Conservation (phyloP, 2,888 invertebrate genomes). For the Hermaeophaga mercurialis region DNA sequence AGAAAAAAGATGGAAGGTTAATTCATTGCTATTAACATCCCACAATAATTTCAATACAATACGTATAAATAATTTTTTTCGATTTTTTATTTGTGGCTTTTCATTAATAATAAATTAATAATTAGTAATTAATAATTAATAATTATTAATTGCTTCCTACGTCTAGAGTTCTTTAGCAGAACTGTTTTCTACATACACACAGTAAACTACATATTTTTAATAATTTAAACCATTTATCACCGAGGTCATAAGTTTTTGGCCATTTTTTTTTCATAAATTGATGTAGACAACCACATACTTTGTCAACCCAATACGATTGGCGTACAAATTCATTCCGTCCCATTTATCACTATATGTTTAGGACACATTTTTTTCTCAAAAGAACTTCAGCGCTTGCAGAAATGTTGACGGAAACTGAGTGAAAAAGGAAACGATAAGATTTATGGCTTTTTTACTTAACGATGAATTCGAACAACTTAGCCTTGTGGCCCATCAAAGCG, state of each 20-base stretch:
- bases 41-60: too few species aligned
- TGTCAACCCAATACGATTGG: slow-evolving; percentile 2
- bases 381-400: not conserved
- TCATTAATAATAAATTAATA: too few species aligned
- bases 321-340: not conserved
- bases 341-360: slow-evolving; percentile 5
- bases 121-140: too few species aligned
- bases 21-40: too few species aligned
- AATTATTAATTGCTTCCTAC: too few species aligned
- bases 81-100: too few species aligned
- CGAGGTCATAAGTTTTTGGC: not conserved
- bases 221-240: not conserved
- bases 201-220: too few species aligned
- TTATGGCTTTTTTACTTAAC: not conserved
- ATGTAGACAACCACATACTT: not conserved
- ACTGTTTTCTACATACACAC: too few species aligned
- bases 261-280: not conserved
- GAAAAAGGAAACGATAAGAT: not conserved
- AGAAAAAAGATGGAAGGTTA: too few species aligned
- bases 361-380: not conserved
- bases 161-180: too few species aligned
- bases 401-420: not conserved
- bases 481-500: not conserved
- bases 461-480: not conserved
- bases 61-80: too few species aligned